Conservation (phyloP, 2,888 invertebrate species). For the Nephrotoma flavescens region DNA sequence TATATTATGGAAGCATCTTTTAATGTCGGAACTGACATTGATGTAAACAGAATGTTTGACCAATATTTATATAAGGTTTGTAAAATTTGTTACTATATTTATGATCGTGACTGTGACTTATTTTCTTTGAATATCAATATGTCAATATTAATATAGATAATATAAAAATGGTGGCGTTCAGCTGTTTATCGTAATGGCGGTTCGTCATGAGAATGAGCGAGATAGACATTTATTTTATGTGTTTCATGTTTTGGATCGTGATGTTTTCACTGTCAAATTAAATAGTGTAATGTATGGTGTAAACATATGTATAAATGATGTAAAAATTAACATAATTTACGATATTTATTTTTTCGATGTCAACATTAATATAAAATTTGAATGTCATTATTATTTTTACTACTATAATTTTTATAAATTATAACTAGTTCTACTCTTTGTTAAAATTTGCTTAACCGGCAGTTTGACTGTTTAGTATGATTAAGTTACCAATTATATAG, state of each 20-base stretch:
- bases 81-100: not conserved
- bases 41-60: conserved; percentile 7
- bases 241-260: not conserved
- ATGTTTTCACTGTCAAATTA: not conserved
- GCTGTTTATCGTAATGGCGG: not conserved
- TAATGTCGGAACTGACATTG: conserved; percentile 6
- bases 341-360: too few species aligned
- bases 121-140: not conserved
- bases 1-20: conserved; percentile 5
- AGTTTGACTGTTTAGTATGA: too few species aligned
- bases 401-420: too few species aligned
- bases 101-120: not conserved
- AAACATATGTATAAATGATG: not conserved
- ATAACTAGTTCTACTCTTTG: too few species aligned
- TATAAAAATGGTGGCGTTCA: not conserved
- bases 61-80: conserved; percentile 7
- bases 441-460: too few species aligned
- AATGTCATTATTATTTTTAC: too few species aligned
- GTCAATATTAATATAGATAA: not conserved
- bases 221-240: not conserved
- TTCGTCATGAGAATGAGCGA: not conserved
- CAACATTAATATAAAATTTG: too few species aligned
- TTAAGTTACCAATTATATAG: too few species aligned
- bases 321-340: not conserved
- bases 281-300: not conserved